These are phyloP conservation scores for Daubentonia madagascariensis DNA, from an alignment of 2,113 vertebrate species.

Conservation along the genomic window DNA sequence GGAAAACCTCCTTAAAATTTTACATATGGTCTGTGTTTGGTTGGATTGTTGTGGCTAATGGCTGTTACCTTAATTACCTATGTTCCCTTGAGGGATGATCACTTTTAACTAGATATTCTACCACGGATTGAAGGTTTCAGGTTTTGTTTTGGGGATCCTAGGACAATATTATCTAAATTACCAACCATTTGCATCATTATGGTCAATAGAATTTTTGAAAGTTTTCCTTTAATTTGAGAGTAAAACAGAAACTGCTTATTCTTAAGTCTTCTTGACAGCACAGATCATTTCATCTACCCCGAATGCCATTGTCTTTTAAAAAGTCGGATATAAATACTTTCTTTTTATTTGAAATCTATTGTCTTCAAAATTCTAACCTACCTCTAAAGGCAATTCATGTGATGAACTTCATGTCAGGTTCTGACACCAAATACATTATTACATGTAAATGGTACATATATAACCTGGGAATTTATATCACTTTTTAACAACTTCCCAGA, in stretches of 20 bases:
- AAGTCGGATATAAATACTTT: not conserved
- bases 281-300: not conserved
- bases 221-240: not conserved
- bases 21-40: not conserved
- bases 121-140: not conserved
- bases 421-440: not conserved
- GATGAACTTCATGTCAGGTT: not conserved
- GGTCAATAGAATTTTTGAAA: not conserved
- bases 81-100: not conserved
- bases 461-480: not conserved
- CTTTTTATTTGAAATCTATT: conserved; percentile 29
- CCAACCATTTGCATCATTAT: not conserved
- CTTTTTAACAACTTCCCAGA: not conserved
- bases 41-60: not conserved
- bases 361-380: not conserved
- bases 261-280: not conserved
- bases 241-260: not conserved
- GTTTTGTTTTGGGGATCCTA: not conserved
- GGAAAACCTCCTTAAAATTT: not conserved
- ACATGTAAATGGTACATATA: not conserved
- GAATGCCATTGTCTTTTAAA: not conserved
- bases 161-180: not conserved
- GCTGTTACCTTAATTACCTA: not conserved
- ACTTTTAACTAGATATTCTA: not conserved
- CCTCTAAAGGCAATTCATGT: not conserved